phyloP scores from a whole-genome alignment of 2,888 invertebrate species.

The Drosophila rubida region DNA sequence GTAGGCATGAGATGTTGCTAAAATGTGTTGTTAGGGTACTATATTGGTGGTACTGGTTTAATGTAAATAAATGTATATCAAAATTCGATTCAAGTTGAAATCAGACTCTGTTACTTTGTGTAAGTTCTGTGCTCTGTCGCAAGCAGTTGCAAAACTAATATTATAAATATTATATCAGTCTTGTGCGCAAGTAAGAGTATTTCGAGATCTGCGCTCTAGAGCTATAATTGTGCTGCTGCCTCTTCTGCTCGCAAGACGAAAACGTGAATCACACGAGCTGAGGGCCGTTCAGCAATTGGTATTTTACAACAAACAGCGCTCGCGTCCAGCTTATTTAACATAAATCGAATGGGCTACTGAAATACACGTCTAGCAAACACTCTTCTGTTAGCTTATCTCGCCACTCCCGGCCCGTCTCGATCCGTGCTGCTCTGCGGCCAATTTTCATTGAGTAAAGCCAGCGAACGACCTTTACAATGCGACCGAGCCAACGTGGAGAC shows the following conservation, averaged over 20 bases:
- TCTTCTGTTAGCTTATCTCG: conserved; percentile 40
- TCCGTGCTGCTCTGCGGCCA: conserved; percentile 21
- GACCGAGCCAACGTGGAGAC: conserved; percentile 29
- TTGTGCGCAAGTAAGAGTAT: too few relatives aligned
- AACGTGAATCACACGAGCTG: conserved; percentile 59
- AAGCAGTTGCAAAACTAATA: too few relatives aligned
- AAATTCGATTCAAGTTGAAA: too few relatives aligned
- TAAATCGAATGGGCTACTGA: conserved; percentile 81
- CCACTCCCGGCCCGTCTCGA: neutral
- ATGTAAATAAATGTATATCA: too few relatives aligned
- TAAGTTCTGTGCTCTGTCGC: too few relatives aligned
- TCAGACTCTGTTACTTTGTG: too few relatives aligned
- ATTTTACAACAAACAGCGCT: conserved; percentile 77
- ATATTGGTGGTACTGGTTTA: too few relatives aligned
- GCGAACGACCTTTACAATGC: conserved; percentile 74
- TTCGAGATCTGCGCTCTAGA: neutral
- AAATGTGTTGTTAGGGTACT: too few relatives aligned
- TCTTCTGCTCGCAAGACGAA: conserved; percentile 3
- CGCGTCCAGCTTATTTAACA: conserved; percentile 80
- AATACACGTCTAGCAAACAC: conserved; percentile 66
- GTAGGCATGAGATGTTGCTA: too few relatives aligned
- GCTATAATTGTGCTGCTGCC: neutral
- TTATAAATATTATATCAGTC: too few relatives aligned
- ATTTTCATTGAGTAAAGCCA: conserved; percentile 74
- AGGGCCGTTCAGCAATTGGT: conserved; percentile 64